Percentiles rank a stretch among this genome's conserved stretches.
Evolutionary conservation across 2,888 invertebrate species (phyloP).

Genomic region (Himalopsyche kuldschensis): DNA sequence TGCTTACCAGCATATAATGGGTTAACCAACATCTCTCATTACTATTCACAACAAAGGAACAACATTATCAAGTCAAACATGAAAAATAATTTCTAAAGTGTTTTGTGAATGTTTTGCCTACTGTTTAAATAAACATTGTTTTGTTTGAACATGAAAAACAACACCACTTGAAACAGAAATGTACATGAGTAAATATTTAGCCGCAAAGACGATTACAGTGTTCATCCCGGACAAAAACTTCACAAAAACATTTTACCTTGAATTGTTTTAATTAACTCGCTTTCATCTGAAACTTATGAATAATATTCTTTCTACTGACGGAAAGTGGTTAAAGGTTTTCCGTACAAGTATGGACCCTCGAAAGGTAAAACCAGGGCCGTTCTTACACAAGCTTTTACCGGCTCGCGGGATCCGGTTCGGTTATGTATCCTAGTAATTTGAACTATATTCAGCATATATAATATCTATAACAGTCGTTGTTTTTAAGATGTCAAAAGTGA

Average conservation of each 20-base stretch:
- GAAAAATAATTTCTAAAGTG: neutral
- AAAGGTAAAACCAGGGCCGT: too few relatives aligned
- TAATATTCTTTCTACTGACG: neutral
- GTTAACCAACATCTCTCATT: neutral
- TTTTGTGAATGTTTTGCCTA: neutral
- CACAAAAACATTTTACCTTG: neutral
- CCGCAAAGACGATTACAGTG: neutral
- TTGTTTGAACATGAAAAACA: neutral
- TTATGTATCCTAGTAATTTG: too few relatives aligned
- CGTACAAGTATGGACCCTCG: neutral
- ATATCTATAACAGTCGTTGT: too few relatives aligned
- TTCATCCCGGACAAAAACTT: neutral
- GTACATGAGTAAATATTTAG: neutral
- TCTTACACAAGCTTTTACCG: too few relatives aligned
- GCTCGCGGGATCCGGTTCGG: too few relatives aligned
- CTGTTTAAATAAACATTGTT: neutral
- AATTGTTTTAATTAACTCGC: constrained; percentile 22
- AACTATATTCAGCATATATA: too few relatives aligned
- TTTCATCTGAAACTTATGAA: constrained; percentile 11
- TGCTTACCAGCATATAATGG: too few relatives aligned
- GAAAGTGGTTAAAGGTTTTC: neutral
- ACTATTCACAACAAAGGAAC: neutral
- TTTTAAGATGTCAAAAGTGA: too few relatives aligned
- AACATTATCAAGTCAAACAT: neutral
- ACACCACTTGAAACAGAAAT: neutral